Evolutionary conservation across 2,888 invertebrate species (phyloP).

Genomic region (Criorhina ranunculi): DNA sequence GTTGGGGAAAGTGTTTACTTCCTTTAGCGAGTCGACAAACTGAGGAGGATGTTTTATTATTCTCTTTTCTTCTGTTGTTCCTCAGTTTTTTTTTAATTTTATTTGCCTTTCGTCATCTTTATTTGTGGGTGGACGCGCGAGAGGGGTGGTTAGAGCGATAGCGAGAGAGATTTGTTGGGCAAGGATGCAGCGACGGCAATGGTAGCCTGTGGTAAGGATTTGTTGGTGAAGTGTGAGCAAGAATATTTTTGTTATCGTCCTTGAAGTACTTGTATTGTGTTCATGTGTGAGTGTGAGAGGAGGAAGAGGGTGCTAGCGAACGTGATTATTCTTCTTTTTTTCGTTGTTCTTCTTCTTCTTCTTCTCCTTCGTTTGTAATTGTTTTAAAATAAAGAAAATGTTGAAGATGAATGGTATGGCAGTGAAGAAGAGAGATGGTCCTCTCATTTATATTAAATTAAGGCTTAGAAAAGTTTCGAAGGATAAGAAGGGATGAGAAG

Average conservation of each 20-base stretch:
- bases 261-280: constrained; percentile 45
- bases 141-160: background rate
- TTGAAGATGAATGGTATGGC: background rate
- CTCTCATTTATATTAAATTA: constrained; percentile 68
- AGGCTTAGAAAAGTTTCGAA: constrained; percentile 67
- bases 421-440: constrained; percentile 33
- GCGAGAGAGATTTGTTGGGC: constrained; percentile 27
- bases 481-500: constrained; percentile 40
- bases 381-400: constrained; percentile 65
- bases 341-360: constrained; percentile 22
- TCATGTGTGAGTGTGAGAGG: background rate
- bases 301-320: constrained; percentile 15
- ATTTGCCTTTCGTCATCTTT: constrained; percentile 61
- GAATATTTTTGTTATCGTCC: constrained; percentile 69
- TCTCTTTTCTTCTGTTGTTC: constrained; percentile 11
- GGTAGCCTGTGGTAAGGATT: constrained; percentile 61
- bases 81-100: constrained; percentile 8
- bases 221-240: constrained; percentile 55
- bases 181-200: constrained; percentile 47
- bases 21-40: constrained; percentile 54
- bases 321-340: constrained; percentile 57
- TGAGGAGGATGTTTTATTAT: constrained; percentile 62
- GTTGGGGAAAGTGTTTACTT: constrained; percentile 45
- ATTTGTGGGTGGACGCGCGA: constrained; percentile 46
- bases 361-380: constrained; percentile 58